Percentiles rank a stretch among this genome's conserved stretches.
These are phyloP conservation scores for Melanerpes aurifrons DNA, from an alignment of 2,113 vertebrate genomes.

Conservation along the genomic window DNA sequence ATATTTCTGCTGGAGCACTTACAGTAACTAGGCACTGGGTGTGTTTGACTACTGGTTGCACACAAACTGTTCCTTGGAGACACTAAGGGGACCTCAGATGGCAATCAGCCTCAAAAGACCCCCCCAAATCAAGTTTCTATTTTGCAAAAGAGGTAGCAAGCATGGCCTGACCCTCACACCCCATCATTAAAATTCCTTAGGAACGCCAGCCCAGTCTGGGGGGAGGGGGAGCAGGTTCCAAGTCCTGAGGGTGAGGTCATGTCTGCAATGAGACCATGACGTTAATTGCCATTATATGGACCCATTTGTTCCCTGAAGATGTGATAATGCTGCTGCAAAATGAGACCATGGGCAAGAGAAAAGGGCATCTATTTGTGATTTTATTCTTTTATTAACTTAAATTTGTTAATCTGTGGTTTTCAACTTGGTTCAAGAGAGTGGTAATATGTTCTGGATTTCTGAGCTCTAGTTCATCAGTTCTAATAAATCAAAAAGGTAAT, in stretches of 20 bases:
- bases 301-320: conserved; percentile 18
- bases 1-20: neutral
- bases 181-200: conserved; percentile 40
- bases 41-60: neutral
- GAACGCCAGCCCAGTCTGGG: neutral
- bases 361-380: neutral
- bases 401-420: neutral
- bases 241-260: conserved; percentile 54
- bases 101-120: neutral
- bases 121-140: neutral
- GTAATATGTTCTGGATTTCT: neutral
- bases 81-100: neutral
- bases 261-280: conserved; percentile 56
- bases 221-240: conserved; percentile 2
- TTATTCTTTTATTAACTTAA: conserved; percentile 4
- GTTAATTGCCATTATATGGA: conserved; percentile 48
- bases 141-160: conserved; percentile 7
- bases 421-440: neutral
- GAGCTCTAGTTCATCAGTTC: neutral
- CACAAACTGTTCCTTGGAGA: neutral
- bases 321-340: neutral
- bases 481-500: neutral
- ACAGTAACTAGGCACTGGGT: neutral
- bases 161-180: neutral
- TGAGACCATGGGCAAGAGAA: neutral